phyloP scores from a whole-genome alignment of 2,797 vertebrate species.

The Oryzias sinensis region DNA sequence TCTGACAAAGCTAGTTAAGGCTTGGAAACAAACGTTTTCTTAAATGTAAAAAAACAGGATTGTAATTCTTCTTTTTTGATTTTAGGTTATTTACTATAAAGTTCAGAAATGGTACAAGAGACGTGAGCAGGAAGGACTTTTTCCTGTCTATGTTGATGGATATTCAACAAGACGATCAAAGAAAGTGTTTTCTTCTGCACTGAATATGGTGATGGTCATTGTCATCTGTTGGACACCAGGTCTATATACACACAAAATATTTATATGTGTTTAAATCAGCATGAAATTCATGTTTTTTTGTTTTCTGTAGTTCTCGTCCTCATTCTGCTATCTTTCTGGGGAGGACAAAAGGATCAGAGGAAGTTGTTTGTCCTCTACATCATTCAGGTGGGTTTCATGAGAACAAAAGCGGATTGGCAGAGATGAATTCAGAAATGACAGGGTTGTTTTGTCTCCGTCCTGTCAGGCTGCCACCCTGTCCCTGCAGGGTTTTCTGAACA shows the following conservation, averaged over 20 bases:
- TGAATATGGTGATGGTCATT: conserved; percentile 78
- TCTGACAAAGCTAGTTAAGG: background rate
- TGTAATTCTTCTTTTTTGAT: background rate
- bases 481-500: conserved; percentile 84
- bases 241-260: conserved; percentile 18
- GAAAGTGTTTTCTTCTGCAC: conserved; percentile 52
- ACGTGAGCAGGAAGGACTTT: conserved; percentile 50
- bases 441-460: background rate
- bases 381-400: conserved; percentile 59
- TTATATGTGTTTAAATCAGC: background rate
- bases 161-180: conserved; percentile 53
- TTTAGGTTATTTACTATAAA: conserved; percentile 78
- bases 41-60: background rate
- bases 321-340: conserved; percentile 64
- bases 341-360: conserved; percentile 12
- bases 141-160: conserved; percentile 59
- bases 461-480: conserved; percentile 74
- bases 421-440: background rate
- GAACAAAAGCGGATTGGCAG: background rate
- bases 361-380: conserved; percentile 63
- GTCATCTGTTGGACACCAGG: conserved; percentile 84
- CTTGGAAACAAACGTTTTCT: background rate
- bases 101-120: conserved; percentile 67
- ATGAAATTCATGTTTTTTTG: conserved; percentile 14
- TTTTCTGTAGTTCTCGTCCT: conserved; percentile 67